These are phyloP conservation scores for Octodonta nipae DNA, from an alignment of 2,888 invertebrate species.

Conservation along the genomic window DNA sequence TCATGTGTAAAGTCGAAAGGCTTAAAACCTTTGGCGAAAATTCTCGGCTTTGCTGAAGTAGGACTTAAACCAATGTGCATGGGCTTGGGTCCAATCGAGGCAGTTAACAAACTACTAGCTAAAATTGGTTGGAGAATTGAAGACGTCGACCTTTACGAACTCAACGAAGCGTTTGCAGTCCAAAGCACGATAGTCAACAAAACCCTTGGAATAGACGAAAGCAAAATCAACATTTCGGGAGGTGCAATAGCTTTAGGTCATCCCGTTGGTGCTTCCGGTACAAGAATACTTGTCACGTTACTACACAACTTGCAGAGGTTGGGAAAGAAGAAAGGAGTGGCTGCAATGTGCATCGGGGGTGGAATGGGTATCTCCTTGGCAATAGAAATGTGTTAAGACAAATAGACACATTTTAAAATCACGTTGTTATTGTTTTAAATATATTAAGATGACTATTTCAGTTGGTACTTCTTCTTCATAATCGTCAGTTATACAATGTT, in stretches of 20 bases:
- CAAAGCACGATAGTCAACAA: constrained; percentile 54
- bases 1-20: constrained; percentile 42
- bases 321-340: constrained; percentile 55
- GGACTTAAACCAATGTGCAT: constrained; percentile 71
- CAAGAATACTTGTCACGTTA: constrained; percentile 55
- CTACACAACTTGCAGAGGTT: constrained; percentile 52
- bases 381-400: constrained; percentile 43
- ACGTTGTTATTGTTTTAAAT: too few species aligned
- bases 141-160: constrained; percentile 69
- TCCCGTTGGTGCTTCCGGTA: constrained; percentile 71
- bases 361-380: constrained; percentile 82
- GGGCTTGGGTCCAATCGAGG: constrained; percentile 65
- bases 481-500: too few species aligned
- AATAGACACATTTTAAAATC: too few species aligned
- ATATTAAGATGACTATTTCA: too few species aligned
- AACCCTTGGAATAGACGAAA: constrained; percentile 47
- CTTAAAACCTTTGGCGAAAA: constrained; percentile 53
- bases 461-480: too few species aligned
- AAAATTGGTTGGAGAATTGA: constrained; percentile 47
- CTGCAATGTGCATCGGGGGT: constrained; percentile 69
- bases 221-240: constrained; percentile 64
- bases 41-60: constrained; percentile 62
- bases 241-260: constrained; percentile 77
- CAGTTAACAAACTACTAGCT: constrained; percentile 51
- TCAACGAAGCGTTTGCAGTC: constrained; percentile 78